Conservation (phyloP, 1,140 invertebrate genomes). For the Drosophila setifemur region DNA sequence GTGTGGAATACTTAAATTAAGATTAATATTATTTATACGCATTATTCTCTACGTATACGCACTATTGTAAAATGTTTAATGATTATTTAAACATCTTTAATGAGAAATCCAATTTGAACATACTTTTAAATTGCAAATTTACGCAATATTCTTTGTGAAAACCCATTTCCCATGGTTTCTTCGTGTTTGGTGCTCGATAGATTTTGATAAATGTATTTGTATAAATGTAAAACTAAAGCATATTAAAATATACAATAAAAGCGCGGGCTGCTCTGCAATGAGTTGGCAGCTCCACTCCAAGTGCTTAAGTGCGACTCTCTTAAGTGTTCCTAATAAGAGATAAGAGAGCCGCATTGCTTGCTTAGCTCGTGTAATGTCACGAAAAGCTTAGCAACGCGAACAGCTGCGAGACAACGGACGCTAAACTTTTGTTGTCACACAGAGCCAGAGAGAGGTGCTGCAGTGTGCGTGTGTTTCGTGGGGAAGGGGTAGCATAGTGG, state of each 20-base stretch:
- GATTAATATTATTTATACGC: too few species aligned
- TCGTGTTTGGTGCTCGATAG: constrained; percentile 2
- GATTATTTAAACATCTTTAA: too few species aligned
- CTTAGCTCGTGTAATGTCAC: background rate
- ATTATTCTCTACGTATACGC: too few species aligned
- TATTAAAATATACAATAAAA: constrained; percentile 56
- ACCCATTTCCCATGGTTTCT: background rate
- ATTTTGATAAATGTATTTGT: constrained; percentile 70
- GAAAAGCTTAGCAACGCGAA: constrained; percentile 38
- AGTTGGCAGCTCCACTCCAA: constrained; percentile 19
- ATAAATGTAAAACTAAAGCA: constrained; percentile 18
- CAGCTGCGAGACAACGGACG: constrained; percentile 37
- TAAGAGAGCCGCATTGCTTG: too few species aligned
- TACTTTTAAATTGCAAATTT: too few species aligned
- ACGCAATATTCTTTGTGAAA: background rate
- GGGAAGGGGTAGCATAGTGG: background rate
- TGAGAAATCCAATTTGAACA: too few species aligned
- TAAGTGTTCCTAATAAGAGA: background rate
- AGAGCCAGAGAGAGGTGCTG: background rate
- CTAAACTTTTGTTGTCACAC: constrained; percentile 62
- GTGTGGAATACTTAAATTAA: too few species aligned
- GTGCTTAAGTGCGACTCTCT: background rate
- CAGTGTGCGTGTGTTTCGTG: background rate
- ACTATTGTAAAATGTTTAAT: too few species aligned
- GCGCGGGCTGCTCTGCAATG: constrained; percentile 14